Evolutionary conservation across 2,888 invertebrate genomes (phyloP).

Genomic region (Schizaphis graminum): DNA sequence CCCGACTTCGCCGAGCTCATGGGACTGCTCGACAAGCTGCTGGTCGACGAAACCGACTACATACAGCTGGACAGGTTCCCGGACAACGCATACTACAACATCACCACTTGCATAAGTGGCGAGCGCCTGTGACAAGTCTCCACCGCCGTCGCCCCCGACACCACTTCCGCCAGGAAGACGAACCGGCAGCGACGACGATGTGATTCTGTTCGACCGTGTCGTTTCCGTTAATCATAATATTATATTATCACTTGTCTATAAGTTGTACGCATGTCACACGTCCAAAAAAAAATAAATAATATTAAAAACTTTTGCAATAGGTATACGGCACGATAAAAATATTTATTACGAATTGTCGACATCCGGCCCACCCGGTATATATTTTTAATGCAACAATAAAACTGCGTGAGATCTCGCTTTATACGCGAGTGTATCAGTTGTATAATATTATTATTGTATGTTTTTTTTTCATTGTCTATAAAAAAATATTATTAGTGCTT

Average conservation of each 20-base stretch:
- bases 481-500: not conserved
- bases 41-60: conserved; percentile 92
- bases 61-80: conserved; percentile 93
- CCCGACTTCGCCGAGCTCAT: conserved; percentile 89
- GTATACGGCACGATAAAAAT: not conserved
- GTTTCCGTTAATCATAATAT: not conserved
- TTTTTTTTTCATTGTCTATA: not conserved
- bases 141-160: not conserved
- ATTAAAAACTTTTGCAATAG: not conserved
- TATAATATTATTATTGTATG: not conserved
- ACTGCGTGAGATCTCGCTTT: not conserved
- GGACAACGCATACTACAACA: conserved; percentile 92
- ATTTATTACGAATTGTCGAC: not conserved
- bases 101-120: conserved; percentile 83
- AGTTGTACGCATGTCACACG: not conserved
- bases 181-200: not conserved
- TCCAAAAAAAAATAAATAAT: not conserved
- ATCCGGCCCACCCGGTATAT: not conserved
- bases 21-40: conserved; percentile 83
- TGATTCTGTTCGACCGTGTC: not conserved
- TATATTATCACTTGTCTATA: not conserved
- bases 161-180: not conserved
- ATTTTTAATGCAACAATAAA: not conserved
- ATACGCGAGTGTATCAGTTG: not conserved
- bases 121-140: conserved; percentile 78